Percentiles rank a stretch among this genome's conserved stretches.
Evolutionary conservation across 2,888 invertebrate species (phyloP).

Genomic region (Empis livida): DNA sequence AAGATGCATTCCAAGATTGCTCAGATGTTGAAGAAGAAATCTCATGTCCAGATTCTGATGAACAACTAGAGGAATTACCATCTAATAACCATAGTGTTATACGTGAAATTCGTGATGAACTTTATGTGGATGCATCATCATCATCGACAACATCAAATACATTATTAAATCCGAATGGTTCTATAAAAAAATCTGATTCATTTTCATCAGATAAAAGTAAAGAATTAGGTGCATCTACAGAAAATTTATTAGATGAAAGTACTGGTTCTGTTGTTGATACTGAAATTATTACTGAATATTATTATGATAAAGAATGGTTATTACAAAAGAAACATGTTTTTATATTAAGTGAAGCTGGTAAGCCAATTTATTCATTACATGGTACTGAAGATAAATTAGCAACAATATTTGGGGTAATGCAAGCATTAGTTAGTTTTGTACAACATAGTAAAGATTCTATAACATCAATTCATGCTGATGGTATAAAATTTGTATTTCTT

Average conservation of each 20-base stretch:
- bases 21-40: too few relatives aligned
- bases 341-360: constrained; percentile 88
- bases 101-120: constrained; percentile 23
- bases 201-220: constrained; percentile 19
- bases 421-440: constrained; percentile 83
- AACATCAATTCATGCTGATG: constrained; percentile 70
- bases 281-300: constrained; percentile 44
- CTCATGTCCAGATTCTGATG: not conserved
- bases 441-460: constrained; percentile 74
- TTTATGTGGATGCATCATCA: constrained; percentile 12
- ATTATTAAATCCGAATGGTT: constrained; percentile 11
- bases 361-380: constrained; percentile 89
- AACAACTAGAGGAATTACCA: not conserved
- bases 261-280: constrained; percentile 6
- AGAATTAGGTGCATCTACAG: constrained; percentile 23
- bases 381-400: constrained; percentile 90
- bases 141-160: not conserved
- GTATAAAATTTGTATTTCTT: constrained; percentile 82
- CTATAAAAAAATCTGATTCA: constrained; percentile 16
- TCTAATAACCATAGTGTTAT: constrained; percentile 25
- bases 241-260: constrained; percentile 21
- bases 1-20: too few relatives aligned
- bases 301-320: constrained; percentile 60
- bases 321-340: constrained; percentile 83
- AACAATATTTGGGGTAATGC: constrained; percentile 88